Conservation (phyloP, 2,797 vertebrate genomes). For the Botia almorhae region DNA sequence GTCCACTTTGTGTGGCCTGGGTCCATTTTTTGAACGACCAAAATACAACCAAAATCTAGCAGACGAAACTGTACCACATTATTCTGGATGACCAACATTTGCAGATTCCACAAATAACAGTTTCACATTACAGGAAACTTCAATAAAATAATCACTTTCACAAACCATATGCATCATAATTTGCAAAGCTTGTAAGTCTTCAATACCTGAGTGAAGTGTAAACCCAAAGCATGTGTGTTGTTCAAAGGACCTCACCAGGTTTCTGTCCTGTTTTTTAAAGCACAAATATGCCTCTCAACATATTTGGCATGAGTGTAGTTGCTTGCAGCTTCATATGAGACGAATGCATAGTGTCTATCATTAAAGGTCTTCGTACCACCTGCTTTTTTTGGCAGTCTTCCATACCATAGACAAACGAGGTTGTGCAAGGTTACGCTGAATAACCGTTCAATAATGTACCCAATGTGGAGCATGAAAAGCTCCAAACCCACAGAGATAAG, state of each 20-base stretch:
- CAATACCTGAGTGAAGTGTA: not conserved
- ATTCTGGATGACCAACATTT: no score
- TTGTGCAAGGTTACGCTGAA: slow-evolving; percentile 19
- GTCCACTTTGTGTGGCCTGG: no score
- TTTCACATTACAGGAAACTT: no score
- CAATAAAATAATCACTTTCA: no score
- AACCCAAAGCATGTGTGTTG: slow-evolving; percentile 1
- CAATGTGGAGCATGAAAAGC: slow-evolving; percentile 10
- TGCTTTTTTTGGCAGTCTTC: slow-evolving; percentile 41
- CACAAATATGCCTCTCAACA: slow-evolving; percentile 8
- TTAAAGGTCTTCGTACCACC: slow-evolving; percentile 35
- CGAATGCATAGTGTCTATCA: slow-evolving; percentile 35
- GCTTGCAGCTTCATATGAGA: slow-evolving; percentile 41
- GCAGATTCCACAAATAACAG: no score
- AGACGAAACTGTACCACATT: no score
- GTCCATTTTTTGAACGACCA: no score
- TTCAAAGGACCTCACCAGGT: slow-evolving; percentile 21
- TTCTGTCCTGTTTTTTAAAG: slow-evolving; percentile 27
- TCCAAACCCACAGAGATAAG: not conserved
- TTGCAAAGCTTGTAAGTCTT: not conserved
- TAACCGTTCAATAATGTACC: not conserved
- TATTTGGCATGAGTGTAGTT: slow-evolving; percentile 44
- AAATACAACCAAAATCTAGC: no score
- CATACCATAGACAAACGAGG: slow-evolving; percentile 6
- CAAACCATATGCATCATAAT: not conserved